Conservation (phyloP, 1,140 invertebrate species). For the Mycetomoellerius zeteki region DNA sequence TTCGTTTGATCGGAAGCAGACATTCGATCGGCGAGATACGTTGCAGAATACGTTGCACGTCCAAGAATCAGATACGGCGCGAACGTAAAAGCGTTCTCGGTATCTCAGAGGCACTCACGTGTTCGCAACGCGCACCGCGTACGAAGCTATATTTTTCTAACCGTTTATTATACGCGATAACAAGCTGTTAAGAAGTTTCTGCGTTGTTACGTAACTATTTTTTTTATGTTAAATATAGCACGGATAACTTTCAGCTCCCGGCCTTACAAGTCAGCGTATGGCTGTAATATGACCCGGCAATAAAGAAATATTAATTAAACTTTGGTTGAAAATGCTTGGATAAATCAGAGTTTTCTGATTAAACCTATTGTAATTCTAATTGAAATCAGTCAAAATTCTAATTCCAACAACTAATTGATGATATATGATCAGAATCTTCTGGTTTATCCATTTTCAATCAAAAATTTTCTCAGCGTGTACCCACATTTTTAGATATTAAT, state of each 20-base stretch:
- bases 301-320: not conserved
- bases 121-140: not conserved
- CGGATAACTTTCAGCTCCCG: not conserved
- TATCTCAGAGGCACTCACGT: not conserved
- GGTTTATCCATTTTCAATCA: no score
- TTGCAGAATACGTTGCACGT: not conserved
- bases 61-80: constrained; percentile 43
- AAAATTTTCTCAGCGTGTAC: no score
- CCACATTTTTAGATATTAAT: not conserved
- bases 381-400: no score
- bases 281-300: not conserved
- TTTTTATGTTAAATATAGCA: not conserved
- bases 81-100: not conserved
- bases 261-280: not conserved
- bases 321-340: no score
- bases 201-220: not conserved
- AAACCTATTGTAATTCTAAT: no score
- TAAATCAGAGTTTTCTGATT: no score
- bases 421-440: no score
- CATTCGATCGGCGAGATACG: constrained; percentile 51
- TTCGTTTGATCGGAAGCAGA: constrained; percentile 54
- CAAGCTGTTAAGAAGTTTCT: not conserved
- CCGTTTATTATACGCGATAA: constrained; percentile 16
- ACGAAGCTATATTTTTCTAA: not conserved
- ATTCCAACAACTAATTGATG: no score